Percentiles rank a stretch among this genome's conserved stretches.
phyloP scores from a whole-genome alignment of 2,113 vertebrate genomes.

The Eptesicus fuscus region DNA sequence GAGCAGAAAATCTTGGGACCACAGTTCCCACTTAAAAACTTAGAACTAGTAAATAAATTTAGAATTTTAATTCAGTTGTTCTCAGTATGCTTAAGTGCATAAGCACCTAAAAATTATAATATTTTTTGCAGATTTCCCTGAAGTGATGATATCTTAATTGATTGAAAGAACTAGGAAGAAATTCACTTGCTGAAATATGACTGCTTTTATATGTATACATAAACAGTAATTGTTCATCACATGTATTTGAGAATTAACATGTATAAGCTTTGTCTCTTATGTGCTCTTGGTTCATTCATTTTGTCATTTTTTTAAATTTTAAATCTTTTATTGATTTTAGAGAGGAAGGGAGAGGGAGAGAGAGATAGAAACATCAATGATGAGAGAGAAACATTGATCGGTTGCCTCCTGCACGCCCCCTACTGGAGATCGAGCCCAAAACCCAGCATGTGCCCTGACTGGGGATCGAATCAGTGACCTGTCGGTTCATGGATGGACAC shows the following conservation, averaged over 20 bases:
- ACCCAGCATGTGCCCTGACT: too few relatives aligned
- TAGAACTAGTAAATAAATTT: constrained; percentile 44
- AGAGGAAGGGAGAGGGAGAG: too few relatives aligned
- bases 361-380: too few relatives aligned
- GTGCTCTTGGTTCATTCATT: not conserved
- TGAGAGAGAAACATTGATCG: too few relatives aligned
- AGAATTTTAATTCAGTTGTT: not conserved
- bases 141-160: constrained; percentile 14
- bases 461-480: too few relatives aligned
- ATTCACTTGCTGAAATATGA: not conserved
- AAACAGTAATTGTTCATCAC: not conserved
- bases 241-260: not conserved
- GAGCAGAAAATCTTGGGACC: not conserved
- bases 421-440: too few relatives aligned
- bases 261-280: not conserved
- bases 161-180: not conserved
- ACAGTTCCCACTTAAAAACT: constrained; percentile 58
- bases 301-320: not conserved
- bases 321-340: too few relatives aligned
- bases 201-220: not conserved
- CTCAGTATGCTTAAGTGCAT: not conserved
- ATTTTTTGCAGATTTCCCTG: not conserved
- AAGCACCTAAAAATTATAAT: not conserved
- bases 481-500: too few relatives aligned
- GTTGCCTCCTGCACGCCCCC: too few relatives aligned